Evolutionary conservation across 2,113 vertebrate species (phyloP), one percentile per base, ranked within the genome.

Genomic region (Sinocyclocheilus grahami): DNA sequence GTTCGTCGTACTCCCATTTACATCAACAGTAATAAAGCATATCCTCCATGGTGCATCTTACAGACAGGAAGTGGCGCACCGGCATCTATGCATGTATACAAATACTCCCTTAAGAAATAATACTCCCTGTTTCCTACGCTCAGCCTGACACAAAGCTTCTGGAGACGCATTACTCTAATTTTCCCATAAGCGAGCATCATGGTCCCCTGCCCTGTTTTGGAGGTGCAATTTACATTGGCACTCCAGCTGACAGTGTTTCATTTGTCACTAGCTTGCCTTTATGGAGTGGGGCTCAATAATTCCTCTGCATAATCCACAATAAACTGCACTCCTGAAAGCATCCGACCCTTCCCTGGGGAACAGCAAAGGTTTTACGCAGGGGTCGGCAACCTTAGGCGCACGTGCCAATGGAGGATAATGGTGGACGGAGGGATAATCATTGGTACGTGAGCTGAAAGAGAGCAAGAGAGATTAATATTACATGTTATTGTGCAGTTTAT

Each of bases 11-110:
- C 62, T 78, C 75, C 87, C 65, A 65, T 78, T 24, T 82, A 82
- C 83, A 88, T 82, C 48, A 78, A 77, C 72, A 51, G 74, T 78
- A 78, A 72, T 83, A 78, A 78, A 86, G 62, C 55, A 27, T 18
- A 42, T 65, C 55, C 74, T 55, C 20, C 30, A 63, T 5, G 42
- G 18, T 39, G 71, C 46, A 82, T 76, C 67, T 55, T 55, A 60
- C 20, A 78, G 71, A 48, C 4, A 53, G 51, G 51, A 55, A 55
- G 53, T 55, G 53, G 53, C 14, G 0, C 53, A 4, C 14, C 16
- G n/a, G 58, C 10, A 11, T 48, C 11, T 46, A 27, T 7, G 5
- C 22, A 62, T 60, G 22, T 33, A 30, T 33, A 55, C 30, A 62
- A 37, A 14, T 39, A 37, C 30, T 37, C 78, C 18, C 53, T 60